phyloP scores from a whole-genome alignment of 1,140 invertebrate species.

The roundworm (Caenorhabditis elegans) region DNA sequence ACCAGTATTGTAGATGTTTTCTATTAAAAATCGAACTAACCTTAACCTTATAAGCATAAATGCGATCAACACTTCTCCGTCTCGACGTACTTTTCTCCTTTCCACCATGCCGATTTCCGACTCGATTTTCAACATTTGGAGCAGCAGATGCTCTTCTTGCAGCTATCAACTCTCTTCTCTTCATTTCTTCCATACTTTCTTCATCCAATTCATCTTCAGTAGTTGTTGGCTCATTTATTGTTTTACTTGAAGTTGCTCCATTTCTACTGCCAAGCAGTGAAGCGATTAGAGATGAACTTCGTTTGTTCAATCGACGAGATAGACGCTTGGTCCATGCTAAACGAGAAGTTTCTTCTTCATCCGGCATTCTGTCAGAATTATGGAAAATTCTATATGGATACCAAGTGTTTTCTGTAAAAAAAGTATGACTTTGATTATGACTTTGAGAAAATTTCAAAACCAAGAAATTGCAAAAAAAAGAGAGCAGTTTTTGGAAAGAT shows the following conservation, averaged over 20 bases:
- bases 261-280: neutral
- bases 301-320: neutral
- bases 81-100: neutral
- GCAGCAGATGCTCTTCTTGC: slow-evolving; percentile 17
- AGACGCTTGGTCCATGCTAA: neutral
- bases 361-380: neutral
- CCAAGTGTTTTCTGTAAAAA: too few species aligned
- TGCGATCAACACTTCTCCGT: neutral
- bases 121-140: neutral
- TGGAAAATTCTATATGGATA: too few species aligned
- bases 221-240: neutral
- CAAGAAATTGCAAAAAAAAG: too few species aligned
- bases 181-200: neutral
- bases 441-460: too few species aligned
- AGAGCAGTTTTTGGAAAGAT: too few species aligned
- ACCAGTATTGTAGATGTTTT: too few species aligned
- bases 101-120: neutral
- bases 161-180: neutral
- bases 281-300: slow-evolving; percentile 2
- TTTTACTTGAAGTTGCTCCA: neutral
- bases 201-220: slow-evolving; percentile 11
- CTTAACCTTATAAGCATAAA: neutral
- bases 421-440: too few species aligned
- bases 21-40: too few species aligned
- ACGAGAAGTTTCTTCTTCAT: slow-evolving; percentile 9